Base-by-base conservation (phyloP, 2,888 invertebrate genomes). In the Chymomyza fuscimana region DNA sequence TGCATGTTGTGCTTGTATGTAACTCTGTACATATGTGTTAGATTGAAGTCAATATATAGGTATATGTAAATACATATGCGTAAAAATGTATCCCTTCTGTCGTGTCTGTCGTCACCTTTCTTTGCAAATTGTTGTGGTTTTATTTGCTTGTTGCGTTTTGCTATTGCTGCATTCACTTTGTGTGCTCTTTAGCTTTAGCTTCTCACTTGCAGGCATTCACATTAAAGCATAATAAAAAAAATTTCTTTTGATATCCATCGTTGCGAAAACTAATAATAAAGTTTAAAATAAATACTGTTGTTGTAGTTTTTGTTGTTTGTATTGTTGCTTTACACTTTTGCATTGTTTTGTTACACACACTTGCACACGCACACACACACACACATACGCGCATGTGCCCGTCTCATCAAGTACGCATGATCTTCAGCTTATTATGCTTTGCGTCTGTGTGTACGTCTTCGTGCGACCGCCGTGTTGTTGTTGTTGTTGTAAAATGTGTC, bases 391-490 rank as follows among this genome's bases (percentile, higher is more conserved):
- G 63, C 19, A 25, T 40, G 36, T 56, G 19, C 25, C 22, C 25
- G 36, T 40, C 40, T 76, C 68, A 69, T 77, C 72, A 79, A 79
- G 77, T 80, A 79, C 79, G 78, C 78, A 79, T 79, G 79, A 79
- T 79, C 79, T 79, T 79, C 67, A 69, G 66, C 76, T 60, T 69
- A 69, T 25, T 25, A 25, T 79, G 63, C 65, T 19, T 12, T 29
- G 63, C 51, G 16, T 51, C 1, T 70, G 12, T 29, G 32, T 29
- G 19, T 66, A 22, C 36, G 22, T 16, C 16, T 32, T 61, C 12
- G 51, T 9, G 25, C 22, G 62, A 32, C 40, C 52, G n/a, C 12
- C n/a, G 54, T 32, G 15, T 16, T n/a, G n/a, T n/a, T n/a, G n/a
- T n/a, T n/a, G n/a, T n/a, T n/a, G n/a, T n/a, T 40, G n/a, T 19